Conservation (phyloP, 2,113 vertebrate genomes). For the Nothocercus nigrocapillus region DNA sequence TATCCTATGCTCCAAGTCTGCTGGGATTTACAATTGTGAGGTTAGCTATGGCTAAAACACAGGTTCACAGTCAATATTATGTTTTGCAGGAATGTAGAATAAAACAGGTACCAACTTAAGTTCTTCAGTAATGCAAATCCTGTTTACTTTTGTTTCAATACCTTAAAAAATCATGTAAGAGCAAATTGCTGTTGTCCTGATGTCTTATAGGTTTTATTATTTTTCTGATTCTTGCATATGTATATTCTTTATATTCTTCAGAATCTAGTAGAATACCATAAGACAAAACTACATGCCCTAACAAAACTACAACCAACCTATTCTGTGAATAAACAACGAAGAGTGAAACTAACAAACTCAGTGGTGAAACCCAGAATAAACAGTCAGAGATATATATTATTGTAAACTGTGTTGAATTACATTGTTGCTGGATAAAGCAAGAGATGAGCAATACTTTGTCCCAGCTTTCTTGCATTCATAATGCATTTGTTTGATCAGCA, state of each 20-base stretch:
- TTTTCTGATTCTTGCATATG: too few relatives aligned
- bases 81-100: background rate
- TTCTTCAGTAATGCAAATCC: background rate
- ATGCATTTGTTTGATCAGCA: background rate
- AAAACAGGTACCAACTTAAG: background rate
- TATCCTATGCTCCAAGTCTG: accelerated
- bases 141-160: background rate
- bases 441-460: accelerated
- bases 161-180: background rate
- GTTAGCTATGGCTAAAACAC: background rate
- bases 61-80: background rate
- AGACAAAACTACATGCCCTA: too few relatives aligned
- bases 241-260: too few relatives aligned
- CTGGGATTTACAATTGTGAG: accelerated
- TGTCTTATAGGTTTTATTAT: too few relatives aligned
- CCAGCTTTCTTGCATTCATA: background rate
- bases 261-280: too few relatives aligned
- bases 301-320: background rate
- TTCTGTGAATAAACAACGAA: background rate
- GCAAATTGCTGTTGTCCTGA: background rate
- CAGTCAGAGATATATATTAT: background rate
- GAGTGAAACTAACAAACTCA: background rate
- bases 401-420: accelerated
- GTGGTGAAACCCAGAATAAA: accelerated
- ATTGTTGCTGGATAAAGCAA: background rate